Percentiles rank a stretch among this genome's conserved stretches.
Conservation (phyloP, 2,888 invertebrate species). For the Pecten maximus region DNA sequence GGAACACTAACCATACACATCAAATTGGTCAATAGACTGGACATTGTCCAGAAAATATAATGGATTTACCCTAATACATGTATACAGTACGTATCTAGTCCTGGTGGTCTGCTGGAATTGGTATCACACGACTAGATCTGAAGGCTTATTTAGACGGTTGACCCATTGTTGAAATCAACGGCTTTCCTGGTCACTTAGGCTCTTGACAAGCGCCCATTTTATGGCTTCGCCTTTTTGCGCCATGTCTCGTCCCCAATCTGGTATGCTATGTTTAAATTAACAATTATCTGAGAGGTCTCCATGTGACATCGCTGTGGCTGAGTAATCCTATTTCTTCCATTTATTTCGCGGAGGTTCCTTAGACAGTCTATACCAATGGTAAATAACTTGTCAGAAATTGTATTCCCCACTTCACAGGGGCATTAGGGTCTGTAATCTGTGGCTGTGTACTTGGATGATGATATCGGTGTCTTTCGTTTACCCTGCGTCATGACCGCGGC, state of each 20-base stretch:
- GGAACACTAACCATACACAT: not conserved
- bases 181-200: conserved; percentile 6
- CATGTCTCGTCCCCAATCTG: not conserved
- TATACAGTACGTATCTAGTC: not conserved
- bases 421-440: conserved; percentile 9
- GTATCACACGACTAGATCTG: not conserved
- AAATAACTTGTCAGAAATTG: conserved; percentile 20
- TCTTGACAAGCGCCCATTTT: not conserved
- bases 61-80: not conserved
- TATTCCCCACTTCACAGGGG: not conserved
- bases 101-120: not conserved
- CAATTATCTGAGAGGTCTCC: not conserved
- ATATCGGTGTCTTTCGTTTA: not conserved
- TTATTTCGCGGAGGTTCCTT: not conserved
- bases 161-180: not conserved
- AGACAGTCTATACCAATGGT: not conserved
- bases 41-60: not conserved
- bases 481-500: not conserved
- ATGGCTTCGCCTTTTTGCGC: not conserved
- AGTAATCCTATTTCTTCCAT: not conserved
- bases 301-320: not conserved
- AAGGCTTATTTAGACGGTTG: not conserved
- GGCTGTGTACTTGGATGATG: not conserved
- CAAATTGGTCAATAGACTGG: not conserved
- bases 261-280: conserved; percentile 20